Conservation (phyloP, 2,888 invertebrate species). For the Pyrgus malvae region DNA sequence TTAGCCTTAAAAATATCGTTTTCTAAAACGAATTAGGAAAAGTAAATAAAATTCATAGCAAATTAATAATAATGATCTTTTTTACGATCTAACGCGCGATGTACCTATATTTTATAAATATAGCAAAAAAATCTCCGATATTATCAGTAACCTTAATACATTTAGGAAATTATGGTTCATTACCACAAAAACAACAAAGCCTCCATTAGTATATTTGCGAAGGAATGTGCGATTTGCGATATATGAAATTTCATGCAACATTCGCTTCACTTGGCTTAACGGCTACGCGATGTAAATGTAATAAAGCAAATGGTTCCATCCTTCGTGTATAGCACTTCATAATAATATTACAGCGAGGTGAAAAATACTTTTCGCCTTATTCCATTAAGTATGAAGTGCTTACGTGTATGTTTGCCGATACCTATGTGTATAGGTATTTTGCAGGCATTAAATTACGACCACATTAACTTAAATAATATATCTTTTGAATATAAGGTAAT, state of each 20-base stretch:
- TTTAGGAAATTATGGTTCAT: conserved; percentile 12
- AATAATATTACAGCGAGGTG: conserved; percentile 10
- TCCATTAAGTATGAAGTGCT: conserved; percentile 21
- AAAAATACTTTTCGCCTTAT: conserved; percentile 30
- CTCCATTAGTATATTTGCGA: conserved; percentile 7
- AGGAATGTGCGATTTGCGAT: conserved; percentile 22
- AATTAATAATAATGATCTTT: no score
- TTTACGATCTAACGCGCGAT: no score
- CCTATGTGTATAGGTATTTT: background rate
- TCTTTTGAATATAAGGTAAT: no score
- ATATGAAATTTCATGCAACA: conserved; percentile 46
- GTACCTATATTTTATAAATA: no score
- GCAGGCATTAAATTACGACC: background rate
- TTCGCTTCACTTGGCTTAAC: conserved; percentile 61
- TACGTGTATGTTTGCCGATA: background rate
- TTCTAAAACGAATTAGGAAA: no score
- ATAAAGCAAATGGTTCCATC: conserved; percentile 64
- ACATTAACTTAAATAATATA: no score
- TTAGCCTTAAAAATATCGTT: no score
- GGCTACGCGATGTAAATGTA: conserved; percentile 70
- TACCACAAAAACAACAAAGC: background rate
- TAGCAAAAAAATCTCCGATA: no score
- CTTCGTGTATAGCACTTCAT: conserved; percentile 22
- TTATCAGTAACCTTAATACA: conserved; percentile 1
- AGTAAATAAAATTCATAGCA: no score